These are phyloP conservation scores for Sebastes matsubarae DNA, from an alignment of 2,797 vertebrate species.

Conservation along the genomic window DNA sequence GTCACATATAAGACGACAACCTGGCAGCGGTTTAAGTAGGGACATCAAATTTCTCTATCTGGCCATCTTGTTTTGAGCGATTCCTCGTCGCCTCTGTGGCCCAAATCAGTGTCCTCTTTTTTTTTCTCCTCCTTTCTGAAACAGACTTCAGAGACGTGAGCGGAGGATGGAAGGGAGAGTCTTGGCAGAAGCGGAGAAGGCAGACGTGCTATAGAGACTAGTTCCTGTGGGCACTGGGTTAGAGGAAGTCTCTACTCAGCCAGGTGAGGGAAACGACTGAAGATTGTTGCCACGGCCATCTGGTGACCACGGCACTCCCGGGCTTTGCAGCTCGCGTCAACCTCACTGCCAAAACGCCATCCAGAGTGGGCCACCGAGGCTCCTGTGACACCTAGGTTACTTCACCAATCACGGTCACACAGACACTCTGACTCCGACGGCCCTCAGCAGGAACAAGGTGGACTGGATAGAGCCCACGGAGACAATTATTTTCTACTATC, in stretches of 20 bases:
- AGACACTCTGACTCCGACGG: not conserved
- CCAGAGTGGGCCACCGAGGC: slow-evolving; percentile 16
- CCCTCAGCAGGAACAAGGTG: slow-evolving; percentile 15
- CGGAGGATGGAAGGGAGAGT: slow-evolving; percentile 29
- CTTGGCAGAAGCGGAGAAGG: slow-evolving; percentile 56
- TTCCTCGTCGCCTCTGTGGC: slow-evolving; percentile 46
- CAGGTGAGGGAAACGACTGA: slow-evolving; percentile 67
- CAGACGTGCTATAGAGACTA: slow-evolving; percentile 52
- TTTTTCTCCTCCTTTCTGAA: slow-evolving; percentile 26
- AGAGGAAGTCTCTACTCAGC: slow-evolving; percentile 63
- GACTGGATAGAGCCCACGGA: slow-evolving; percentile 15
- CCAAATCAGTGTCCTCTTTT: slow-evolving; percentile 53
- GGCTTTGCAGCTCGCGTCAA: slow-evolving; percentile 36
- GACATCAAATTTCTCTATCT: slow-evolving; percentile 46
- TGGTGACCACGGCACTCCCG: slow-evolving; percentile 40
- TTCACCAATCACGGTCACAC: slow-evolving; percentile 44
- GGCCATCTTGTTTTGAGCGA: slow-evolving; percentile 41
- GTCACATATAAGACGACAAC: slow-evolving; percentile 44
- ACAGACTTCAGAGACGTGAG: slow-evolving; percentile 50
- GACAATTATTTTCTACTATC: slow-evolving; percentile 5
- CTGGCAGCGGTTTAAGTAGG: slow-evolving; percentile 38
- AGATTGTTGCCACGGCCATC: slow-evolving; percentile 60
- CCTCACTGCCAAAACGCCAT: slow-evolving; percentile 37
- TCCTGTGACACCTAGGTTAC: slow-evolving; percentile 40
- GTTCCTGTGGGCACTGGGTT: slow-evolving; percentile 62